These are phyloP conservation scores for Athrips mouffetella DNA, from an alignment of 2,888 invertebrate species.

Conservation along the genomic window DNA sequence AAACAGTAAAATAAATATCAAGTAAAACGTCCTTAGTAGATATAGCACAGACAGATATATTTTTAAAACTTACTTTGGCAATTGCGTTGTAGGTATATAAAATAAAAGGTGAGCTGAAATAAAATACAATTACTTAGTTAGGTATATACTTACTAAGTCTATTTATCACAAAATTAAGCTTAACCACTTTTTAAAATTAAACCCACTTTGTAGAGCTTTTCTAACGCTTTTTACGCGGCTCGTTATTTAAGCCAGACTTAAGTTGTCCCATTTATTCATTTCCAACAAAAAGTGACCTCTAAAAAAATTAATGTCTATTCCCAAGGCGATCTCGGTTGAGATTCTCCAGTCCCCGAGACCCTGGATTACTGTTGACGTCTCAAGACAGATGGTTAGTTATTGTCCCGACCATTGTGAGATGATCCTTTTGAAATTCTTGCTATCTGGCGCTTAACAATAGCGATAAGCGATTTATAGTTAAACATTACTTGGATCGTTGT, in stretches of 20 bases:
- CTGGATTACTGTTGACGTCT: conserved; percentile 33
- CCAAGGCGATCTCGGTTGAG: conserved; percentile 27
- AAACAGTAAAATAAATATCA: no score
- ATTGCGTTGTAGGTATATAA: no score
- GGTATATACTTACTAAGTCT: no score
- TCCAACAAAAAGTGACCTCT: conserved; percentile 10
- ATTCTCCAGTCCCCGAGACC: conserved; percentile 26
- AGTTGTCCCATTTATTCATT: conserved; percentile 1
- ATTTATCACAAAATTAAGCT: no score
- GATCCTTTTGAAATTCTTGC: conserved; percentile 37
- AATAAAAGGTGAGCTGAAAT: no score
- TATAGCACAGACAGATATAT: no score
- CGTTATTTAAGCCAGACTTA: neutral
- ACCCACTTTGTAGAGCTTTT: no score
- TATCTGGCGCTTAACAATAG: conserved; percentile 29
- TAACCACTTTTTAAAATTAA: no score
- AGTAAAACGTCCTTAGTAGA: no score
- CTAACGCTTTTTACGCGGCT: neutral
- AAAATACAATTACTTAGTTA: no score
- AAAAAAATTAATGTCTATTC: conserved; percentile 16
- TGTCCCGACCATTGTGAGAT: conserved; percentile 34
- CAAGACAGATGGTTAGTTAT: conserved; percentile 36
- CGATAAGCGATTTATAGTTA: conserved; percentile 26
- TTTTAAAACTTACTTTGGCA: no score
- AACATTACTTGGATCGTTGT: conserved; percentile 13